Evolutionary conservation across 1,140 invertebrate species (phyloP), one percentile per base, ranked within the genome.

Genomic region (Drosophila navojoa): DNA sequence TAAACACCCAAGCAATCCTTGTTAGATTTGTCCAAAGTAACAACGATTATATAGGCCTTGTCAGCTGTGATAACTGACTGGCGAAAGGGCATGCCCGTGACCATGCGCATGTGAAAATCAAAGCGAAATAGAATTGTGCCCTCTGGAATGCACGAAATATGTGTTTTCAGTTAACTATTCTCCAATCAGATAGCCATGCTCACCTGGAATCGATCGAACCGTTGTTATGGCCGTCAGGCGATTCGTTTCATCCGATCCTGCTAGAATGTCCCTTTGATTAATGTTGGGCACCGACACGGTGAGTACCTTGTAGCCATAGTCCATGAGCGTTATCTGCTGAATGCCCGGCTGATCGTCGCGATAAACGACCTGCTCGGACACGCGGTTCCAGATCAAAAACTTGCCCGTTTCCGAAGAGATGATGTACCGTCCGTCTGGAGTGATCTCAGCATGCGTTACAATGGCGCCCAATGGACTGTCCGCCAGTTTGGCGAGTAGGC

Each of bases 391-490:
- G 25, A 99, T 95, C 0, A 99, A 92, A 25, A 99, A 93, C 84
- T 97, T 97, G 0, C 98, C 98, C 1, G 97, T 98, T 91, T 99
- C 98, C 0, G 97, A 96, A 0, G 97, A 97, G 11, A 98, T 93
- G 0, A 99, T 96, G 81, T 95, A 96, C 85, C 95, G 95, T 59
- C 97, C 97, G 91, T 96, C 95, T 0, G 95, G 95, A 0, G 98
- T 98, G 27, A 99, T 96, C 38, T 96, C 93, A 0, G 97, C 97
- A 79, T 98, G 97, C 0, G 98, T 99, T 0, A 99, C 97, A 81
- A 99, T 99, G 6, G 98, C 97, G 1, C 98, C 98, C 4, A 98
- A 93, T 0, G 97, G 96, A 86, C 96, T 98, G 79, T 98, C 98
- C 0, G 98, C 97, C 16, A 99, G 93, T 91, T 97, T 97, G 5